A percentile compares a stretch with the other conserved stretches of the same genome.
phyloP scores from a whole-genome alignment of 2,797 vertebrate species.

The Sebastes paucispinis region DNA sequence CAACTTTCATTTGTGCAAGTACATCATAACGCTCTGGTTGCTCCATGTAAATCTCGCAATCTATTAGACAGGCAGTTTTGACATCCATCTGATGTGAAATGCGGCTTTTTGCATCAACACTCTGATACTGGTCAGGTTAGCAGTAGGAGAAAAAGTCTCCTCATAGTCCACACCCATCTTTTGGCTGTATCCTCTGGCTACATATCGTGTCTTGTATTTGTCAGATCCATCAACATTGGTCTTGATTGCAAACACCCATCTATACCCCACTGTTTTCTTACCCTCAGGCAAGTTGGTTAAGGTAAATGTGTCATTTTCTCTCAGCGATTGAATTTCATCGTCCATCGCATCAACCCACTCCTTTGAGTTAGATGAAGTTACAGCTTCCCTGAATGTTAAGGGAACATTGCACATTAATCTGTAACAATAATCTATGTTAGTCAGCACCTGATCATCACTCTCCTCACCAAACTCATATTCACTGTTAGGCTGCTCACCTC shows the following conservation, averaged over 20 bases:
- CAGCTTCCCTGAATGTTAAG: neutral
- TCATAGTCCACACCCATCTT: neutral
- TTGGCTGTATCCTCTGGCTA: neutral
- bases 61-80: too few species aligned
- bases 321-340: neutral
- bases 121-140: neutral
- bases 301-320: neutral
- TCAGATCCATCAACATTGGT: neutral
- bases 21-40: neutral
- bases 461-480: neutral
- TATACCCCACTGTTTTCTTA: constrained; percentile 3
- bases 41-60: neutral
- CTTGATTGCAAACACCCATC: neutral
- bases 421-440: neutral
- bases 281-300: neutral
- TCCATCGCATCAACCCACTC: neutral
- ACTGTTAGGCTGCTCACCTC: neutral
- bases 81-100: neutral
- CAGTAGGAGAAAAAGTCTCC: neutral
- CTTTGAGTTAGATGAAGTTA: neutral
- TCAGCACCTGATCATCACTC: neutral
- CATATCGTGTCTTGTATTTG: neutral
- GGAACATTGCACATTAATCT: neutral
- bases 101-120: neutral
- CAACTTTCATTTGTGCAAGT: neutral